These are phyloP conservation scores for Syngnathus typhle DNA, from an alignment of 2,113 vertebrate species.

Conservation along the genomic window DNA sequence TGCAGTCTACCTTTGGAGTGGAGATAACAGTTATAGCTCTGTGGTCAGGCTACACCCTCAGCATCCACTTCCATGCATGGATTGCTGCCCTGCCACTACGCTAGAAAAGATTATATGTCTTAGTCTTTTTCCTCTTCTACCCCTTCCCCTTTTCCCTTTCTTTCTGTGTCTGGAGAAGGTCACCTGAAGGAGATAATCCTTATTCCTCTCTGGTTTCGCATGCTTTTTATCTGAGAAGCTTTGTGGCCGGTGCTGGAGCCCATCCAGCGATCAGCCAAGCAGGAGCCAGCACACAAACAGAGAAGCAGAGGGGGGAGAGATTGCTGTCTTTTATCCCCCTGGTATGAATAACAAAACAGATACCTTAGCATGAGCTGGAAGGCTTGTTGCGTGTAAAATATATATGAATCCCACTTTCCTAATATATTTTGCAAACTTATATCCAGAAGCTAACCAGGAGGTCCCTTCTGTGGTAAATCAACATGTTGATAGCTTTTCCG, in stretches of 20 bases:
- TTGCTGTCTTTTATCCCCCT: slow-evolving; percentile 55
- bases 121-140: slow-evolving; percentile 45
- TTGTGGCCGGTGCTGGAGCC: slow-evolving; percentile 44
- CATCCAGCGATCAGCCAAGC: slow-evolving; percentile 50
- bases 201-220: slow-evolving; percentile 50
- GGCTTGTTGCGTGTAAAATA: slow-evolving; percentile 45
- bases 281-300: slow-evolving; percentile 36
- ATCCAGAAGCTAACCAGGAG: slow-evolving; percentile 37
- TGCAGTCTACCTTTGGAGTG: slow-evolving; percentile 41
- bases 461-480: slow-evolving; percentile 9
- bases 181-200: slow-evolving; percentile 69
- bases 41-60: slow-evolving; percentile 33
- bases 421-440: slow-evolving; percentile 51
- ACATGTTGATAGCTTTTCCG: slow-evolving; percentile 16
- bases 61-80: slow-evolving; percentile 37
- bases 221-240: slow-evolving; percentile 58
- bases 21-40: slow-evolving; percentile 42
- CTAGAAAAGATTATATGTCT: slow-evolving; percentile 61
- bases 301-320: slow-evolving; percentile 40
- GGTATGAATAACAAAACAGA: slow-evolving; percentile 56
- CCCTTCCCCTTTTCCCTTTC: slow-evolving; percentile 15
- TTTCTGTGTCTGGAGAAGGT: slow-evolving; percentile 56
- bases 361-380: slow-evolving; percentile 37
- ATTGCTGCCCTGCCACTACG: slow-evolving; percentile 37
- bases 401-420: slow-evolving; percentile 47